A percentile compares a stretch with the other conserved stretches of the same genome.
phyloP scores from a whole-genome alignment of 2,888 invertebrate genomes.

The Agonopterix alstromeriana region DNA sequence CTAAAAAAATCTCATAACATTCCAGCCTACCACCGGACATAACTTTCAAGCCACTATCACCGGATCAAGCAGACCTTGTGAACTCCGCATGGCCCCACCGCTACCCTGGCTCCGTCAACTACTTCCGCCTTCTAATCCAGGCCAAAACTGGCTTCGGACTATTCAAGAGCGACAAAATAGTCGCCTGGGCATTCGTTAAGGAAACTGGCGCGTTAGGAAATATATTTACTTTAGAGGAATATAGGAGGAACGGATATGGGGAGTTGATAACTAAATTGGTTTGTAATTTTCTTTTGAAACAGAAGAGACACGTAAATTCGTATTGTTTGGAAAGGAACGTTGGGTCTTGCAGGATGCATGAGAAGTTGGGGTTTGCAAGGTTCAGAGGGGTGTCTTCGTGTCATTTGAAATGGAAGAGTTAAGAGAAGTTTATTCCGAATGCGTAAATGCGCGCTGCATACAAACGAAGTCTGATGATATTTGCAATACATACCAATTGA shows the following conservation, averaged over 20 bases:
- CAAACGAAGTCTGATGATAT: too few relatives aligned
- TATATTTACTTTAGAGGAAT: slow-evolving; percentile 36
- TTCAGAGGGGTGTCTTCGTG: background rate
- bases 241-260: slow-evolving; percentile 21
- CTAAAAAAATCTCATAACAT: slow-evolving; percentile 1
- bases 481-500: too few relatives aligned
- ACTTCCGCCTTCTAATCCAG: slow-evolving; percentile 34
- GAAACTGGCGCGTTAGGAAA: slow-evolving; percentile 43
- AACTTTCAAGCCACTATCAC: slow-evolving; percentile 25
- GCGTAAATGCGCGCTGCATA: too few relatives aligned
- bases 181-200: slow-evolving; percentile 40
- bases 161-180: slow-evolving; percentile 22
- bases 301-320: slow-evolving; percentile 21
- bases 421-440: too few relatives aligned
- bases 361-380: slow-evolving; percentile 21
- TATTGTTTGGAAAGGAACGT: slow-evolving; percentile 23
- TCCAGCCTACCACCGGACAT: slow-evolving; percentile 29
- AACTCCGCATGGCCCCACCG: slow-evolving; percentile 42
- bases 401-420: background rate
- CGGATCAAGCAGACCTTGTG: slow-evolving; percentile 27
- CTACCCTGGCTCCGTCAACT: slow-evolving; percentile 25
- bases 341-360: slow-evolving; percentile 22
- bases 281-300: slow-evolving; percentile 19
- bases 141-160: slow-evolving; percentile 41
- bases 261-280: slow-evolving; percentile 18